Conservation (phyloP, 2,888 invertebrate species). For the Drosophila subsilvestris region DNA sequence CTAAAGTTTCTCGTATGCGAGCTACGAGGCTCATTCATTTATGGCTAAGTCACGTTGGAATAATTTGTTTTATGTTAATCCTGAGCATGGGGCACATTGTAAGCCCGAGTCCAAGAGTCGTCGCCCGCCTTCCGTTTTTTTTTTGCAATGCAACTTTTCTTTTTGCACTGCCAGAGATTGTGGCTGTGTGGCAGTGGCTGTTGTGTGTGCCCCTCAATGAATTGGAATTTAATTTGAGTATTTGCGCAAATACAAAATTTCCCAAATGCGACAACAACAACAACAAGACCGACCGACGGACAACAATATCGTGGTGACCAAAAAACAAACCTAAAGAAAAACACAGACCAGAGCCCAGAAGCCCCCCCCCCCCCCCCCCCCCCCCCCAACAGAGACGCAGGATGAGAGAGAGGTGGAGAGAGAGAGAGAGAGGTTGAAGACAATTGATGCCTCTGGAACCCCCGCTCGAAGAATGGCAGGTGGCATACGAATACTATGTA, state of each 20-base stretch:
- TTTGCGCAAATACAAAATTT: conserved; percentile 67
- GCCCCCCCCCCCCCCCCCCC: too few species aligned
- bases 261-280: conserved; percentile 55
- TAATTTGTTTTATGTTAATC: conserved; percentile 85
- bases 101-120: conserved; percentile 38
- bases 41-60: conserved; percentile 85
- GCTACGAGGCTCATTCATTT: conserved; percentile 80
- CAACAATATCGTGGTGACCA: conserved; percentile 68
- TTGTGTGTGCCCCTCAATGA: conserved; percentile 80
- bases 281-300: conserved; percentile 16
- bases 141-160: conserved; percentile 62
- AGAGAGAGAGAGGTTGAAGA: conserved; percentile 24
- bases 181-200: conserved; percentile 5
- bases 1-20: conserved; percentile 18
- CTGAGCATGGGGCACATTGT: conserved; percentile 79
- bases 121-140: conserved; percentile 21
- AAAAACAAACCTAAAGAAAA: conserved; percentile 19
- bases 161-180: conserved; percentile 37
- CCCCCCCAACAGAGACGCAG: not conserved
- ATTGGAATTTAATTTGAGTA: conserved; percentile 84
- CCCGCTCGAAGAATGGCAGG: conserved; percentile 72
- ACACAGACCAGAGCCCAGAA: not conserved
- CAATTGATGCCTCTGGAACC: conserved; percentile 74
- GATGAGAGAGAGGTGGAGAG: conserved; percentile 20
- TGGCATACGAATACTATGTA: conserved; percentile 41